Conservation (phyloP, 2,113 vertebrate genomes). For the Hypocryptadius cinnamomeus region DNA sequence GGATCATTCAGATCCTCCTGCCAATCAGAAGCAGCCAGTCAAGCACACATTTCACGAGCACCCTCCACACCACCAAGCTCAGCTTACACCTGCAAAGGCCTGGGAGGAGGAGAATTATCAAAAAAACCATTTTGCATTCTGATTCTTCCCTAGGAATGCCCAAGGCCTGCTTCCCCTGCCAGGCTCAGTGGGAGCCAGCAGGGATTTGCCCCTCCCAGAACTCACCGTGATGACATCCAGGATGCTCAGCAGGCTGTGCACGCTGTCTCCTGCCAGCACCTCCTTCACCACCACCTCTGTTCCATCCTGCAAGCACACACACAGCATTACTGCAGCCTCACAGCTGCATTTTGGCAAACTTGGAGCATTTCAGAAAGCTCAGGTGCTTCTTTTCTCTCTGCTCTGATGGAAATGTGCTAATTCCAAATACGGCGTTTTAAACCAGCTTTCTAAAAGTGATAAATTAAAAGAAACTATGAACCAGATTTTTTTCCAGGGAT, state of each 20-base stretch:
- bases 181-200: neutral
- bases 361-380: neutral
- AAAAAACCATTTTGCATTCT: neutral
- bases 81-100: neutral
- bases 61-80: neutral
- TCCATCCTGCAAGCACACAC: conserved; percentile 74
- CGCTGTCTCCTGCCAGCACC: conserved; percentile 87
- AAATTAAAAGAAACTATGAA: neutral
- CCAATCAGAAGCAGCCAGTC: neutral
- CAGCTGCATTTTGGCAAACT: rapidly evolving
- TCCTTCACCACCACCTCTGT: conserved; percentile 89
- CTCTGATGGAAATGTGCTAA: neutral
- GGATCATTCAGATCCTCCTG: neutral
- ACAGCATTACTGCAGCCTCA: neutral
- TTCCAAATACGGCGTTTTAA: neutral
- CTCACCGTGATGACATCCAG: conserved; percentile 90
- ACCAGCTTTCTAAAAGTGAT: neutral
- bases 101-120: neutral
- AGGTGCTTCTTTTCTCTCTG: neutral
- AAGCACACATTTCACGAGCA: neutral
- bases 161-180: rapidly evolving
- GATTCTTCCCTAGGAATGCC: neutral
- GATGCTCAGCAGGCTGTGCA: conserved; percentile 93
- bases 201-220: neutral
- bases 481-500: neutral